Percentiles rank a stretch among this genome's conserved stretches.
phyloP scores from a whole-genome alignment of 2,797 vertebrate genomes.

The Hafferia zeledoni region DNA sequence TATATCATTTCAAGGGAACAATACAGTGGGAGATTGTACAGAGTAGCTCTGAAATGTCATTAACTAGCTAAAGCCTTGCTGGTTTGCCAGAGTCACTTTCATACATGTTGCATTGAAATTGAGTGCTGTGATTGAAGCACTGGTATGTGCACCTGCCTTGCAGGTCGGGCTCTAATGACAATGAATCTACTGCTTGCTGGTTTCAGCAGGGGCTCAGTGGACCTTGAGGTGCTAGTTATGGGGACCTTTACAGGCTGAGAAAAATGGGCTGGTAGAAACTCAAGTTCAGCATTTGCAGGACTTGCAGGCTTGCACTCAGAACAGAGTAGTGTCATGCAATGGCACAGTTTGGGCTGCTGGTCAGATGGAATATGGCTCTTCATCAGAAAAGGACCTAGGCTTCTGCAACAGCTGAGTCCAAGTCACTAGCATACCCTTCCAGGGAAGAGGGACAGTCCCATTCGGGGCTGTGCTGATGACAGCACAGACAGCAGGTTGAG shows the following conservation, averaged over 20 bases:
- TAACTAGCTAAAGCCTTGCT: not conserved
- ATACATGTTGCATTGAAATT: not conserved
- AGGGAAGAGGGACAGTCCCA: not conserved
- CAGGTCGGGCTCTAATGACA: not conserved
- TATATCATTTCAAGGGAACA: not conserved
- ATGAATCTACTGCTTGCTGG: not conserved
- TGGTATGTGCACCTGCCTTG: not conserved
- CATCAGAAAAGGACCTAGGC: not conserved
- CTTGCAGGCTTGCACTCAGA: not conserved
- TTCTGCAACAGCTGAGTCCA: not conserved
- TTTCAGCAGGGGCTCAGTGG: not conserved
- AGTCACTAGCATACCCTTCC: fast-evolving
- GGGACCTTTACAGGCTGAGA: not conserved
- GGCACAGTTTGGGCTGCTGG: not conserved
- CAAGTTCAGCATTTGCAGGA: not conserved
- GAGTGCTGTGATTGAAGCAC: not conserved
- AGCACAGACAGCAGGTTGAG: not conserved
- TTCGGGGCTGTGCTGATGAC: not conserved
- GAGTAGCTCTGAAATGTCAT: not conserved
- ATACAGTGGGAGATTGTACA: not conserved
- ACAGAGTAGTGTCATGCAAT: not conserved
- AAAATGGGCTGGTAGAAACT: not conserved
- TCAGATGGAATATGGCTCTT: not conserved
- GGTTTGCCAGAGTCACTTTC: not conserved
- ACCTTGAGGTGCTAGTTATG: not conserved